Evolutionary conservation across 2,113 vertebrate genomes (phyloP).

Genomic region (Osmerus eperlanus): DNA sequence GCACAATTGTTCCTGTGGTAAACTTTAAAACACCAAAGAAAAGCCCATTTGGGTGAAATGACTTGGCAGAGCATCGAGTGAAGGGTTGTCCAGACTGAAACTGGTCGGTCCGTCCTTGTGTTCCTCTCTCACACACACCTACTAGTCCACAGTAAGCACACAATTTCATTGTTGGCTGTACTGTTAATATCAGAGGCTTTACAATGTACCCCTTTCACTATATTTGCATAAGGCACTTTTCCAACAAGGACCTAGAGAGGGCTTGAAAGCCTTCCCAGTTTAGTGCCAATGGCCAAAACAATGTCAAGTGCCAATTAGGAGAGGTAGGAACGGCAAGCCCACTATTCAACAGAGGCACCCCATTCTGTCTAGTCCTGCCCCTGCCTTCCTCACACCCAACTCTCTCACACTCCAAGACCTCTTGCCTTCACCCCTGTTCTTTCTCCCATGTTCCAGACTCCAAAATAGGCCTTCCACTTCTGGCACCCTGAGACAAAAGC

Average conservation of each 20-base stretch:
- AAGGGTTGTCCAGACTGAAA: slow-evolving; percentile 67
- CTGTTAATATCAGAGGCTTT: slow-evolving; percentile 71
- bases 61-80: slow-evolving; percentile 62
- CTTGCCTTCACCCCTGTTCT: slow-evolving; percentile 43
- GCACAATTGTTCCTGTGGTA: slow-evolving; percentile 57
- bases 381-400: slow-evolving; percentile 59
- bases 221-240: slow-evolving; percentile 82
- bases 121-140: slow-evolving; percentile 67
- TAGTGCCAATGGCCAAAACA: slow-evolving; percentile 73
- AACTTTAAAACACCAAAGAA: slow-evolving; percentile 43
- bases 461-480: slow-evolving; percentile 47
- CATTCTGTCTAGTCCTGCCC: slow-evolving; percentile 63
- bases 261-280: slow-evolving; percentile 75
- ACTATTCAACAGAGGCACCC: slow-evolving; percentile 73
- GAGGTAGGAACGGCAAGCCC: slow-evolving; percentile 62
- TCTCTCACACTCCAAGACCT: slow-evolving; percentile 65
- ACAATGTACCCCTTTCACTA: slow-evolving; percentile 70
- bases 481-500: slow-evolving; percentile 65
- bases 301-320: slow-evolving; percentile 82
- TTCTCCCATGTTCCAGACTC: slow-evolving; percentile 51
- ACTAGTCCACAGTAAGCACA: slow-evolving; percentile 62
- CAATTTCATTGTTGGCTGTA: slow-evolving; percentile 66
- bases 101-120: slow-evolving; percentile 61
- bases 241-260: slow-evolving; percentile 72
- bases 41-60: slow-evolving; percentile 60